Conservation (phyloP, 2,888 invertebrate species). For the Lypha dubia region DNA sequence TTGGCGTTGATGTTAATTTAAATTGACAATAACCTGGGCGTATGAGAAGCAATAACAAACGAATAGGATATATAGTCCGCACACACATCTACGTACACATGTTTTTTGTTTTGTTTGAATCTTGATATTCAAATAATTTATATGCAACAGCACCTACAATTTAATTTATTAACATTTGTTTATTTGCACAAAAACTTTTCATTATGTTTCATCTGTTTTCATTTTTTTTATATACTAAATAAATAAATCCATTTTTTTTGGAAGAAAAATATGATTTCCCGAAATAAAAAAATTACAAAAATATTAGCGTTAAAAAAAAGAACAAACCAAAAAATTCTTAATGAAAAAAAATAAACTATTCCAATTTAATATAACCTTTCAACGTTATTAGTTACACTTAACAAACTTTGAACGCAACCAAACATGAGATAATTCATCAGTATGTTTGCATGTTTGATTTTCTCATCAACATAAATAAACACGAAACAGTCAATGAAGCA, state of each 20-base stretch:
- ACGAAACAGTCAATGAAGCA: background rate
- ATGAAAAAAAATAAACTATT: too few relatives aligned
- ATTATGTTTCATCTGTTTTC: background rate
- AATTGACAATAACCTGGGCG: constrained; percentile 68
- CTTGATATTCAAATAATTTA: constrained; percentile 12
- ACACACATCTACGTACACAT: too few relatives aligned
- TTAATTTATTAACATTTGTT: constrained; percentile 11
- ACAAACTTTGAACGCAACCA: background rate
- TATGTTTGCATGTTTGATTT: background rate
- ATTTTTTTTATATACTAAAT: background rate
- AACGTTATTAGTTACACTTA: background rate
- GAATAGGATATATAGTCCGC: background rate
- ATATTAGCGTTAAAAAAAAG: background rate
- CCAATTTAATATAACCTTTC: background rate
- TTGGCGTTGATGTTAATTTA: constrained; percentile 69
- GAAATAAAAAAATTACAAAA: too few relatives aligned
- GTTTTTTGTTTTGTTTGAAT: background rate
- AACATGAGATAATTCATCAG: background rate
- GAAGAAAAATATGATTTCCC: too few relatives aligned
- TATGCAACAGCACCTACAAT: background rate
- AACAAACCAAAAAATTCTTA: too few relatives aligned
- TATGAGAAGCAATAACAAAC: constrained; percentile 14
- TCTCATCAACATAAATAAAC: background rate
- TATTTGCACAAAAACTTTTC: too few relatives aligned
- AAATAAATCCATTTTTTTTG: too few relatives aligned